Evolutionary conservation across 1,140 invertebrate genomes (phyloP).

Genomic region (Telenomus remus): DNA sequence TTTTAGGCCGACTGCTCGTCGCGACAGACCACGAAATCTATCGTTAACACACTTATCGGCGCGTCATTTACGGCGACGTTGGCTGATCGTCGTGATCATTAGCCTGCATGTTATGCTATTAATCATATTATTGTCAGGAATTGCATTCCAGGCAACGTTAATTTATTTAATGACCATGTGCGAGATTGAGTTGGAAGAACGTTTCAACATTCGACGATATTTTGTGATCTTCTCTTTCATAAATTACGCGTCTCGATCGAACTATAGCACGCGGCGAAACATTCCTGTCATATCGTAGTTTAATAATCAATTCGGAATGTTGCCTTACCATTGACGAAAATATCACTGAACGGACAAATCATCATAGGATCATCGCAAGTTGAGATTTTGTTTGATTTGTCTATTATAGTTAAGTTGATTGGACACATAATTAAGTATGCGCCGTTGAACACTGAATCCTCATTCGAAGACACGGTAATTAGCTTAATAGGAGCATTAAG

Average conservation of each 20-base stretch:
- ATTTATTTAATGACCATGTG: conserved; percentile 52
- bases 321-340: no score
- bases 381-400: conserved; percentile 24
- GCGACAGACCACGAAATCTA: conserved; percentile 38
- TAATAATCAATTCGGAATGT: conserved; percentile 37
- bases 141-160: conserved; percentile 52
- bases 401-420: neutral
- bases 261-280: conserved; percentile 17
- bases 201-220: conserved; percentile 48
- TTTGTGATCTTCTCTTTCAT: conserved; percentile 17
- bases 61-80: conserved; percentile 37
- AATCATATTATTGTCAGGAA: conserved; percentile 62
- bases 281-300: conserved; percentile 29
- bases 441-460: conserved; percentile 11
- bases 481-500: conserved; percentile 39
- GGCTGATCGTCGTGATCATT: conserved; percentile 51
- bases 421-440: conserved; percentile 24
- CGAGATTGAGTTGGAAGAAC: conserved; percentile 31
- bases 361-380: no score
- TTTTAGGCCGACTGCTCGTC: neutral
- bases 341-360: no score
- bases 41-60: conserved; percentile 48
- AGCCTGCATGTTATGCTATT: conserved; percentile 49
- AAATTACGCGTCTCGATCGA: conserved; percentile 33
- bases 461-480: conserved; percentile 33